phyloP scores from a whole-genome alignment of 2,797 vertebrate species.

The Dipus sagitta region DNA sequence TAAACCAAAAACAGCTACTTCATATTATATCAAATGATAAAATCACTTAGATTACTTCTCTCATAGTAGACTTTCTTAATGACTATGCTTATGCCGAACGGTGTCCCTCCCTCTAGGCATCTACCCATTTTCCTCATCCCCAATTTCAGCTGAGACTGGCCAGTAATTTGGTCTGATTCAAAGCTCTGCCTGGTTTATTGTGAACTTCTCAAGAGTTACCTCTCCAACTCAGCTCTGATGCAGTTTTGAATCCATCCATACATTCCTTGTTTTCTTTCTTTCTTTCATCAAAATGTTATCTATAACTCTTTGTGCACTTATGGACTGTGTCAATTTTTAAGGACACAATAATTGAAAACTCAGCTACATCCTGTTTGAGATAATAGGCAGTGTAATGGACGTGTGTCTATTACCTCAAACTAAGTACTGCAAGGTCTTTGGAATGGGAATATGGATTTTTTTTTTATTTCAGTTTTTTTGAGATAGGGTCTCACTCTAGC shows the following conservation, averaged over 20 bases:
- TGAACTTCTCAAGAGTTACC: neutral
- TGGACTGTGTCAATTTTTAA: neutral
- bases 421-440: neutral
- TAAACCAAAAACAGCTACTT: neutral
- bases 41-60: neutral
- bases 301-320: neutral
- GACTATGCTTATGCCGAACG: neutral
- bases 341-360: neutral
- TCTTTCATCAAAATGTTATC: neutral
- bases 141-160: neutral
- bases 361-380: neutral
- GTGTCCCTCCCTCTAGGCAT: neutral
- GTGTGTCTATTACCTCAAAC: too few species aligned
- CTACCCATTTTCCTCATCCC: neutral
- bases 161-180: neutral
- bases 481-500: too few species aligned
- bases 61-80: neutral
- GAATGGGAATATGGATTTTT: neutral
- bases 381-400: neutral
- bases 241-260: neutral
- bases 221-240: neutral
- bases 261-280: neutral
- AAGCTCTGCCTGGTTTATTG: neutral
- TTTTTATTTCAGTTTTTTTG: too few species aligned
- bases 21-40: neutral